These are phyloP conservation scores for Drosophila bunnanda DNA, from an alignment of 2,888 invertebrate species.

Conservation along the genomic window DNA sequence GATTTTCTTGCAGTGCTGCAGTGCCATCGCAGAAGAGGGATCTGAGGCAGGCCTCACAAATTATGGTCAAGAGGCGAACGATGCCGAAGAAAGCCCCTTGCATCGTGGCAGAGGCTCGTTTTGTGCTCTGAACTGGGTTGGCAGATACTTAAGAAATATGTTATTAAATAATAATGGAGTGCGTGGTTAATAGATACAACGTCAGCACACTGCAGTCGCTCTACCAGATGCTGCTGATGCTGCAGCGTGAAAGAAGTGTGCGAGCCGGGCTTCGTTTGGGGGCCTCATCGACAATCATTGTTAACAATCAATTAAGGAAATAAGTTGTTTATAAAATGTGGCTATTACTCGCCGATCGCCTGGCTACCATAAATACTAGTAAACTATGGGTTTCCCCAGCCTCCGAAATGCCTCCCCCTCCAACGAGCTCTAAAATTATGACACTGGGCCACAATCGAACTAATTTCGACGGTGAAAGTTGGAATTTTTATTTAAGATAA, in stretches of 20 bases:
- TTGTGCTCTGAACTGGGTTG: slow-evolving; percentile 82
- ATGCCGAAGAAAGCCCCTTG: slow-evolving; percentile 39
- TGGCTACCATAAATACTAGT: slow-evolving; percentile 70
- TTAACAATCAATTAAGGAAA: slow-evolving; percentile 83
- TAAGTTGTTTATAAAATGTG: slow-evolving; percentile 83
- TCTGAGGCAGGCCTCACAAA: slow-evolving; percentile 61
- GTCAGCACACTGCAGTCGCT: slow-evolving; percentile 30
- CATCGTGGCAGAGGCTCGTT: slow-evolving; percentile 66
- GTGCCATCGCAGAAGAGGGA: slow-evolving; percentile 24
- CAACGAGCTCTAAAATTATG: slow-evolving; percentile 38
- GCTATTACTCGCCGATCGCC: slow-evolving; percentile 71
- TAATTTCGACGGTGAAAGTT: slow-evolving; percentile 2
- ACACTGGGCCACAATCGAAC: slow-evolving; percentile 20
- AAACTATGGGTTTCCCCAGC: slow-evolving; percentile 58
- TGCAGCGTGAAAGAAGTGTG: slow-evolving; percentile 52
- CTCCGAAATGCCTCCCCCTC: slow-evolving; percentile 29
- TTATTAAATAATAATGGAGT: slow-evolving; percentile 84
- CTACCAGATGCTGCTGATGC: slow-evolving; percentile 15
- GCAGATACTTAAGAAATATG: slow-evolving; percentile 83
- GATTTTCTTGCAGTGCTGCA: background rate
- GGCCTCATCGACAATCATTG: slow-evolving; percentile 80
- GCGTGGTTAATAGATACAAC: slow-evolving; percentile 82
- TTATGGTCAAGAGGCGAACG: slow-evolving; percentile 78
- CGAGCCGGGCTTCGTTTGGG: slow-evolving; percentile 54
- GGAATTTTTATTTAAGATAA: background rate